Evolutionary conservation across 2,113 vertebrate species (phyloP).

Genomic region (Gnathonemus echidnorhynchus): DNA sequence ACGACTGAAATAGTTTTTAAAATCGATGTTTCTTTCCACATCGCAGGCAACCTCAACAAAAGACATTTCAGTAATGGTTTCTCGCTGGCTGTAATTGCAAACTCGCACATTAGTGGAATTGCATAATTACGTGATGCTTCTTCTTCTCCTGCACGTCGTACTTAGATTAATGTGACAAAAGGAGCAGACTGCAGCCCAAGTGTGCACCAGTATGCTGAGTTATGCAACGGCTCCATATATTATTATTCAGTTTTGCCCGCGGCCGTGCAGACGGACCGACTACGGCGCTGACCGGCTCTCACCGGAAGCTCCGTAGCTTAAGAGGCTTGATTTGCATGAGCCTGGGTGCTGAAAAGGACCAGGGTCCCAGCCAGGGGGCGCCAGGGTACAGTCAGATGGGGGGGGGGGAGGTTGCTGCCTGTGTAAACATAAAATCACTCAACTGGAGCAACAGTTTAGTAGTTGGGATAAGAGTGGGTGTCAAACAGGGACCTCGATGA

Average conservation of each 20-base stretch:
- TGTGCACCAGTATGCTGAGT: background rate
- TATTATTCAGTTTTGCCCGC: background rate
- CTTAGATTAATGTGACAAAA: background rate
- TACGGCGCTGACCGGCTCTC: background rate
- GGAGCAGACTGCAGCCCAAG: background rate
- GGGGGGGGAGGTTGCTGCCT: background rate
- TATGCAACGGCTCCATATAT: background rate
- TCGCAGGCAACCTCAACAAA: background rate
- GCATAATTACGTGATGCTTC: background rate
- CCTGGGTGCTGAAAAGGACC: background rate
- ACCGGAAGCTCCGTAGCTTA: background rate
- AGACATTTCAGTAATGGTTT: background rate
- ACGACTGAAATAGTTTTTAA: background rate
- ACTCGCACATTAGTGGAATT: background rate
- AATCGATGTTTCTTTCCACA: background rate
- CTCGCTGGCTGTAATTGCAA: background rate
- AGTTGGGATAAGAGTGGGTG: background rate
- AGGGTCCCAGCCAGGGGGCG: background rate
- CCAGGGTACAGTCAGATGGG: background rate
- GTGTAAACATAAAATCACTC: background rate
- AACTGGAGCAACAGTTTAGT: background rate
- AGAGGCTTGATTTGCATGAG: background rate
- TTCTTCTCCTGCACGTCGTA: background rate
- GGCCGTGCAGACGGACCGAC: background rate
- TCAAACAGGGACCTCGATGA: background rate